phyloP scores from a whole-genome alignment of 1,140 invertebrate genomes.

The Drosophila biarmipes region DNA sequence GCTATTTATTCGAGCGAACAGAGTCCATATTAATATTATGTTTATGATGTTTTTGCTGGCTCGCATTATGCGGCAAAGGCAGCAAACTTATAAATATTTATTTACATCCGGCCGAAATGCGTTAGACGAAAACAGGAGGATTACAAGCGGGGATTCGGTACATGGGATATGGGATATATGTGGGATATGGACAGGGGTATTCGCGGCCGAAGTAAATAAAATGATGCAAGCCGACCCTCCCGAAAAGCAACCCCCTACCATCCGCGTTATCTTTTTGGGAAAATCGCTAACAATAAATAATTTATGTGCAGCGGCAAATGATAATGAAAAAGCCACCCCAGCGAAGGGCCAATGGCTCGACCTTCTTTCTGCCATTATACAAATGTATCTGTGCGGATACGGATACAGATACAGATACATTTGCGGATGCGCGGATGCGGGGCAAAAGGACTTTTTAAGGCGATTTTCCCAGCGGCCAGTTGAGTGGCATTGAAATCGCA shows the following conservation, averaged over 20 bases:
- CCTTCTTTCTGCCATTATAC: constrained; percentile 50
- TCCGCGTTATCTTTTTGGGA: constrained; percentile 76
- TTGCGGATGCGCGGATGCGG: constrained; percentile 21
- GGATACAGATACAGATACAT: constrained; percentile 12
- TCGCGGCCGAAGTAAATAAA: constrained; percentile 76
- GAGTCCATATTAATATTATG: constrained; percentile 66
- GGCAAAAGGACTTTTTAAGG: constrained; percentile 74
- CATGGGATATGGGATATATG: background rate
- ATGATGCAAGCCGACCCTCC: constrained; percentile 20
- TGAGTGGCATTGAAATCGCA: constrained; percentile 77
- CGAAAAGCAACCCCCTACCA: constrained; percentile 1
- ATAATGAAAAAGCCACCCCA: constrained; percentile 80
- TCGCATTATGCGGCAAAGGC: constrained; percentile 66
- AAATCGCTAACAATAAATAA: constrained; percentile 82
- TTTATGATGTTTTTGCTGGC: constrained; percentile 29
- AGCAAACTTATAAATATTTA: constrained; percentile 77
- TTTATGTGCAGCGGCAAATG: constrained; percentile 79
- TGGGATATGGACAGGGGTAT: constrained; percentile 18
- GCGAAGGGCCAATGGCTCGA: constrained; percentile 68
- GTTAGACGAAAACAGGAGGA: constrained; percentile 33
- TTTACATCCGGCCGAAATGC: constrained; percentile 66
- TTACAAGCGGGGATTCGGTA: background rate
- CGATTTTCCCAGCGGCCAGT: constrained; percentile 78
- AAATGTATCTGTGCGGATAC: constrained; percentile 28
- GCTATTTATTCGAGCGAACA: constrained; percentile 58